phyloP scores from a whole-genome alignment of 2,888 invertebrate genomes.

The Stenodera caucasica region DNA sequence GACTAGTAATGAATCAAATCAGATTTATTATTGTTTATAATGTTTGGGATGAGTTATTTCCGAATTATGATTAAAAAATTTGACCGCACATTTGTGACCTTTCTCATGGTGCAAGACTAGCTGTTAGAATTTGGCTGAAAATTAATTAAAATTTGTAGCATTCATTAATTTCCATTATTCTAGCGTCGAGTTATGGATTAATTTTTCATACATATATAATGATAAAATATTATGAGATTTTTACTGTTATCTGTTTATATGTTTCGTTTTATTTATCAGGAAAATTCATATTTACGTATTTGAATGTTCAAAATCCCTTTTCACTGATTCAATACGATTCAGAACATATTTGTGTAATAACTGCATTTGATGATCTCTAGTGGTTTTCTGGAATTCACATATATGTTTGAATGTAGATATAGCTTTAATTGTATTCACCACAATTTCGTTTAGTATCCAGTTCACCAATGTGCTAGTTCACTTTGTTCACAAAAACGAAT shows the following conservation, averaged over 20 bases:
- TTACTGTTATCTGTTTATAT: background rate
- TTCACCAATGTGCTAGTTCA: constrained; percentile 4
- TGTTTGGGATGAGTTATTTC: no score
- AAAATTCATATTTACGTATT: background rate
- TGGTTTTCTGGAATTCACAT: background rate
- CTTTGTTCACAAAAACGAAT: constrained; percentile 12
- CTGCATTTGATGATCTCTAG: constrained; percentile 9
- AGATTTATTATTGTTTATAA: no score
- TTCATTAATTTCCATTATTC: constrained; percentile 12
- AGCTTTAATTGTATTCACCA: constrained; percentile 23
- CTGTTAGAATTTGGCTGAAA: background rate
- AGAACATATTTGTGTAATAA: constrained; percentile 2
- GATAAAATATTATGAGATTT: background rate
- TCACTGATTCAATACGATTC: background rate
- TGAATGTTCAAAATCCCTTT: background rate
- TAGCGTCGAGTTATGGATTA: background rate
- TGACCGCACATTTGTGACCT: no score
- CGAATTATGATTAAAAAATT: no score
- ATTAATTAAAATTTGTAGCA: constrained; percentile 7
- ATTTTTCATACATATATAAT: background rate
- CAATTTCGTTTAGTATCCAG: constrained; percentile 24
- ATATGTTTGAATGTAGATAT: constrained; percentile 15
- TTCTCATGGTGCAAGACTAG: no score
- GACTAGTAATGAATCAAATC: no score
- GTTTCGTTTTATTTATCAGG: background rate